Base-by-base conservation (phyloP, 1,140 invertebrate genomes). In the Drosophila eugracilis region DNA sequence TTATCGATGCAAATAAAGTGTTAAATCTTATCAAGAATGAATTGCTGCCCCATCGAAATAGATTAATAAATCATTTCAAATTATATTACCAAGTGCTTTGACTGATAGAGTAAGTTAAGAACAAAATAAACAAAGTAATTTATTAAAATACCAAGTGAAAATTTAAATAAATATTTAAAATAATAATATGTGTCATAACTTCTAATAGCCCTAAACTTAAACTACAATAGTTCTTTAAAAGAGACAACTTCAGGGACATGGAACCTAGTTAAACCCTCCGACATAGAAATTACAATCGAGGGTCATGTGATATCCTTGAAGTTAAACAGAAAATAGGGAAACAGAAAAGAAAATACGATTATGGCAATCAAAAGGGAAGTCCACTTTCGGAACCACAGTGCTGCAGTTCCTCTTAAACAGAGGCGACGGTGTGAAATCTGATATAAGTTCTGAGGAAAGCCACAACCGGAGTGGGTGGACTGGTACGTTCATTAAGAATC, bases 231-330 rank as follows among this genome's bases (percentile, higher is more conserved):
- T n/a, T n/a, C n/a, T n/a, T n/a, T n/a, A n/a, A n/a, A n/a, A n/a
- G n/a, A n/a, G n/a, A 14, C 10, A 41, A 55, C 45, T 45, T 28
- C 28, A 36, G 66, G 49, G 36, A 9, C 45, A 5, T 21, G 32
- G 12, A 32, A 28, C 24, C 30, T 47, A 30, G 19, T 47, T 28
- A 66, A 41, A 30, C 34, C 42, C 54, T 14, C 32, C 32, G 59
- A 15, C 49, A 52, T 41, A 59, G 30, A 69, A 49, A 55, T 39
- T 34, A 28, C 21, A 10, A 53, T 41, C 36, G 30, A 39, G 58
- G 53, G 72, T 52, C 71, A 88, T 69, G 24, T 30, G 84, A 86
- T 86, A 86, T 75, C 52, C 74, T 83, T 88, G 83, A 88, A 75
- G 77, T 60, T 58, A 30, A 17, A 9, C n/a, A 30, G 60, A 22